Conservation (phyloP, 1,140 invertebrate genomes). For the Pogonomyrmex barbatus region DNA sequence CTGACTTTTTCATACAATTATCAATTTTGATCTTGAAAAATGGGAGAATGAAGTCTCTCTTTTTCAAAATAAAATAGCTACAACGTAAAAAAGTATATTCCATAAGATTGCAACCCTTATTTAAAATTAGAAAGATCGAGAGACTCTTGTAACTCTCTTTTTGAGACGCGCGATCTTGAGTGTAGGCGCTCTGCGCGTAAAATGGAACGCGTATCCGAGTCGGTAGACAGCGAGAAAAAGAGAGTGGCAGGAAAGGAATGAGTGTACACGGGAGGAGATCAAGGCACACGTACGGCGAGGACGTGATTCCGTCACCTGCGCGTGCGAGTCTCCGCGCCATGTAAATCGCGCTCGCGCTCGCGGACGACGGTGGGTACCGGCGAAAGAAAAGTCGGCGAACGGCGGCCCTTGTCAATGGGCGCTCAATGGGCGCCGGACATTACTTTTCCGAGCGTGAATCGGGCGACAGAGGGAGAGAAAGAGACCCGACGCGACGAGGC, state of each 20-base stretch:
- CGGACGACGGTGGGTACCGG: conserved; percentile 1
- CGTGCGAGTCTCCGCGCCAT: conserved; percentile 56
- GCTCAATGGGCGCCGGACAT: conserved; percentile 77
- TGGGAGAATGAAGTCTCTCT: not conserved
- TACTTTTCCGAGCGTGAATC: conserved; percentile 68
- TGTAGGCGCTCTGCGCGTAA: not conserved
- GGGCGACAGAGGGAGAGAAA: conserved; percentile 29
- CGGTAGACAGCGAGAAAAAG: not conserved
- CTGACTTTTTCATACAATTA: not conserved
- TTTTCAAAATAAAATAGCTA: not conserved
- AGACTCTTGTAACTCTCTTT: not conserved
- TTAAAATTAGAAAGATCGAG: not conserved
- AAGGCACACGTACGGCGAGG: conserved; percentile 19
- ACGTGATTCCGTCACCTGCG: conserved; percentile 70
- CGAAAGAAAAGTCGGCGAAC: conserved; percentile 54
- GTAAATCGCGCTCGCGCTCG: conserved; percentile 65
- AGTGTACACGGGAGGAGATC: not conserved
- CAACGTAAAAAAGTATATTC: not conserved
- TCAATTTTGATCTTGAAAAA: not conserved
- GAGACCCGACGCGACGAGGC: conserved; percentile 25
- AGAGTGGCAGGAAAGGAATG: not conserved
- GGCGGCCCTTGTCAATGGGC: conserved; percentile 71
- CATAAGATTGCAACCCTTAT: not conserved
- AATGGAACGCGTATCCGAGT: not conserved
- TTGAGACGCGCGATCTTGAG: not conserved